Evolutionary conservation across 2,888 invertebrate species (phyloP).

Genomic region (Apeira syringaria): DNA sequence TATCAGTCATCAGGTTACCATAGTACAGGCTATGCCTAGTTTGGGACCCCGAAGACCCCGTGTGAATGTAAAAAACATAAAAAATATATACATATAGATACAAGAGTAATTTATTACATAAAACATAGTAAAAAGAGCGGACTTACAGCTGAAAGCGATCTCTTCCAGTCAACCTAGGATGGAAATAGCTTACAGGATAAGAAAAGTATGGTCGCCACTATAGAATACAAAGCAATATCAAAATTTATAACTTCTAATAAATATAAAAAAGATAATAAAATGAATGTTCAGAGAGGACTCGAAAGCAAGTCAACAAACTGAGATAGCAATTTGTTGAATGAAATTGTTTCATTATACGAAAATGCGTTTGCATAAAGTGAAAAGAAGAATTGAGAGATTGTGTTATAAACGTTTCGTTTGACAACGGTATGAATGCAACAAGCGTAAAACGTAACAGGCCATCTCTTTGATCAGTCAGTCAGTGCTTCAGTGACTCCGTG

Average conservation of each 20-base stretch:
- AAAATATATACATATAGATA: too few relatives aligned
- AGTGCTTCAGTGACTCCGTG: slow-evolving; percentile 32
- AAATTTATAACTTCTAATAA: neutral
- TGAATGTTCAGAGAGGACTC: neutral
- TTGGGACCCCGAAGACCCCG: too few relatives aligned
- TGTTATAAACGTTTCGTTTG: slow-evolving; percentile 67
- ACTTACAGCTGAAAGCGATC: too few relatives aligned
- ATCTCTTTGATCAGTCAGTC: slow-evolving; percentile 76
- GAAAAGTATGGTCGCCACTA: too few relatives aligned
- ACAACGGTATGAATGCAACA: slow-evolving; percentile 66
- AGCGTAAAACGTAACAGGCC: slow-evolving; percentile 71
- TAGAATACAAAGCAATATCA: too few relatives aligned
- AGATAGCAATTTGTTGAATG: slow-evolving; percentile 17
- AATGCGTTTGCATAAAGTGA: slow-evolving; percentile 15
- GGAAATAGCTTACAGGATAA: too few relatives aligned
- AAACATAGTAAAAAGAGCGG: too few relatives aligned
- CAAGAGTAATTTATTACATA: too few relatives aligned
- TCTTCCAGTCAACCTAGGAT: too few relatives aligned
- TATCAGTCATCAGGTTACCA: too few relatives aligned
- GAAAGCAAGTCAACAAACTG: slow-evolving; percentile 17
- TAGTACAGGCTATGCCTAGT: too few relatives aligned
- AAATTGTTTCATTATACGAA: slow-evolving; percentile 15
- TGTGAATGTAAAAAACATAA: too few relatives aligned
- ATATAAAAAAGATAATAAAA: neutral
- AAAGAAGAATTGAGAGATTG: slow-evolving; percentile 56